Evolutionary conservation across 2,113 vertebrate genomes (phyloP).

Genomic region (Halichoerus grypus): DNA sequence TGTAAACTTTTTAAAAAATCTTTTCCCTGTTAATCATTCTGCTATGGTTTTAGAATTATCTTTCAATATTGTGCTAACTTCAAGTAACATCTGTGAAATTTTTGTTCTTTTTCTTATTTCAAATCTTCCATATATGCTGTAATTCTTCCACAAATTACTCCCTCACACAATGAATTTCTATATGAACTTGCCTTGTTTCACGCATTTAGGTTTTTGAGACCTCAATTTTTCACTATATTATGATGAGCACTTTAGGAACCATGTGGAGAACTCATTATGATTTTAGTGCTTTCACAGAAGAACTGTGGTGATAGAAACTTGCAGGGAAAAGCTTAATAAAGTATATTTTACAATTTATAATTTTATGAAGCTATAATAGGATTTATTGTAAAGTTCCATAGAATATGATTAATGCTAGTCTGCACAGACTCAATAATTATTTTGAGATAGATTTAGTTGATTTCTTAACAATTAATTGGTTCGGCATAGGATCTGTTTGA

Average conservation of each 20-base stretch:
- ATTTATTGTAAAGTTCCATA: slow-evolving; percentile 66
- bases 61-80: slow-evolving; percentile 45
- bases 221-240: slow-evolving; percentile 58
- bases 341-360: slow-evolving; percentile 59
- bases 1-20: neutral
- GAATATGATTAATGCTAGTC: slow-evolving; percentile 64
- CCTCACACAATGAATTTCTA: slow-evolving; percentile 47
- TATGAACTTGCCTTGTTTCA: slow-evolving; percentile 41
- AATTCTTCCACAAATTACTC: slow-evolving; percentile 39
- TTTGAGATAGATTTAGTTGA: slow-evolving; percentile 70
- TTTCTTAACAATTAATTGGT: slow-evolving; percentile 67
- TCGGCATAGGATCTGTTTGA: slow-evolving; percentile 55
- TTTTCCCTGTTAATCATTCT: slow-evolving; percentile 23
- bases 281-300: slow-evolving; percentile 58
- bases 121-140: neutral
- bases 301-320: slow-evolving; percentile 60
- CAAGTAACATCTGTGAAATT: slow-evolving; percentile 55
- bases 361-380: slow-evolving; percentile 66
- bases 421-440: slow-evolving; percentile 66
- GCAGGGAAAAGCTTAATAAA: slow-evolving; percentile 61
- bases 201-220: slow-evolving; percentile 50
- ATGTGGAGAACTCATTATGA: slow-evolving; percentile 53
- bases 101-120: slow-evolving; percentile 54
- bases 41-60: neutral
- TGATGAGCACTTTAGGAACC: slow-evolving; percentile 67